Conservation (phyloP, 2,888 invertebrate genomes). For the Agrotis ipsilon region DNA sequence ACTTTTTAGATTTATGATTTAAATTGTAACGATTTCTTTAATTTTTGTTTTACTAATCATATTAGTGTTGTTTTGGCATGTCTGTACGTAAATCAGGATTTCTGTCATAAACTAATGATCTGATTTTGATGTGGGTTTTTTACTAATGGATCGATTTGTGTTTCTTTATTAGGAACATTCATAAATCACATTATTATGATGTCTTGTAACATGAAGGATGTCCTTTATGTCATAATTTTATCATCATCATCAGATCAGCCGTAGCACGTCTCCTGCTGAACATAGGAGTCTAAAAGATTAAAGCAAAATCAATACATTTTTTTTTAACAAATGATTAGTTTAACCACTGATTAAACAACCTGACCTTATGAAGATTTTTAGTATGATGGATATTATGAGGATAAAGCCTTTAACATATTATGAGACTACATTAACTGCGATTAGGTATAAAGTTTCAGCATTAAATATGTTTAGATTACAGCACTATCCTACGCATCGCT, state of each 20-base stretch:
- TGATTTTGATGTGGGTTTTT: constrained; percentile 30
- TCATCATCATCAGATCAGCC: no score
- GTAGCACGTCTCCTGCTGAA: no score
- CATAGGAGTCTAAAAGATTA: no score
- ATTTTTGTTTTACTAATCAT: constrained; percentile 39
- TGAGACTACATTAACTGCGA: constrained; percentile 5
- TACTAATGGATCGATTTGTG: constrained; percentile 27
- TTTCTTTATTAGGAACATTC: neutral
- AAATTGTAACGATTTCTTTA: constrained; percentile 42
- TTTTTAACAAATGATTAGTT: no score
- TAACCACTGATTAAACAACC: no score
- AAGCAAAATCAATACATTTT: no score
- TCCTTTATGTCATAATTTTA: no score
- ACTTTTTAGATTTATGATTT: constrained; percentile 59
- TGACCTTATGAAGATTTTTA: neutral
- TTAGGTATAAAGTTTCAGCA: constrained; percentile 4
- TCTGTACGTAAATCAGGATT: constrained; percentile 39
- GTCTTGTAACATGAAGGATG: no score
- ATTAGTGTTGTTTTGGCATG: constrained; percentile 57
- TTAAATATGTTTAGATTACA: constrained; percentile 4
- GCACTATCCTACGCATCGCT: constrained; percentile 13
- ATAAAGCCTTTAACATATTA: neutral
- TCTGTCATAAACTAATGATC: constrained; percentile 21
- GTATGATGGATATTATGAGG: neutral
- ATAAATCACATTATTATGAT: neutral